Evolutionary conservation across 2,113 vertebrate genomes (phyloP), one percentile per base, ranked within the genome.

Genomic region (Thunnus maccoyii): DNA sequence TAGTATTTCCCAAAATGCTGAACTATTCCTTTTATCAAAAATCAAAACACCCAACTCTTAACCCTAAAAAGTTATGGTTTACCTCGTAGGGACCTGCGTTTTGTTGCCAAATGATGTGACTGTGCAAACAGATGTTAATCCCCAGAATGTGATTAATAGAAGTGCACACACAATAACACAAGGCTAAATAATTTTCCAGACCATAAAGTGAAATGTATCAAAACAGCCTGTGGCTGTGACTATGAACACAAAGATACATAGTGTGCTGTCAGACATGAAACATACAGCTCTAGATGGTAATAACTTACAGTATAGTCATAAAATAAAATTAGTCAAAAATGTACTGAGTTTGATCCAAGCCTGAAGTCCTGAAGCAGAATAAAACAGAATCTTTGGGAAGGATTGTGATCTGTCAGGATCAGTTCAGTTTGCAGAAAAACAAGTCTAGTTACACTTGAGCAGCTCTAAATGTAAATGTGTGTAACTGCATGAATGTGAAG

Each of bases 301-400:
- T 58, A 51, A 72, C 16, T 71, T n/a, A 32, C 30, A 48, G 16
- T 63, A 52, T 12, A 63, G 61, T 18, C 76, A 72, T 76, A 3
- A 17, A 73, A 72, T 76, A 3, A 17, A 73, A 73, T 81, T 78
- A 74, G 64, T 70, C 72, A 48, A 41, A 76, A 83, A 73, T 48
- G 61, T 73, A n/a, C 32, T 46, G 67, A 60, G 27, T 70, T 44
- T 69, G 27, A 70, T 41, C 54, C 11, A 1, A 73, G 69, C 47
- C 80, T 48, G 14, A 47, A 47, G 77, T 64, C 68, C 80, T 61
- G 15, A 70, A 62, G 25, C 46, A 5, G 44, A 68, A 68, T 16
- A 20, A 64, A 41, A 63, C 15, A 11, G 32, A 13, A 17, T 64
- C 22, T 51, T 58, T 46, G 51, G 47, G 64, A 32, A 54, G 46